Base-by-base conservation (phyloP, 2,888 invertebrate species). In the Drepanosiphum platanoidis region DNA sequence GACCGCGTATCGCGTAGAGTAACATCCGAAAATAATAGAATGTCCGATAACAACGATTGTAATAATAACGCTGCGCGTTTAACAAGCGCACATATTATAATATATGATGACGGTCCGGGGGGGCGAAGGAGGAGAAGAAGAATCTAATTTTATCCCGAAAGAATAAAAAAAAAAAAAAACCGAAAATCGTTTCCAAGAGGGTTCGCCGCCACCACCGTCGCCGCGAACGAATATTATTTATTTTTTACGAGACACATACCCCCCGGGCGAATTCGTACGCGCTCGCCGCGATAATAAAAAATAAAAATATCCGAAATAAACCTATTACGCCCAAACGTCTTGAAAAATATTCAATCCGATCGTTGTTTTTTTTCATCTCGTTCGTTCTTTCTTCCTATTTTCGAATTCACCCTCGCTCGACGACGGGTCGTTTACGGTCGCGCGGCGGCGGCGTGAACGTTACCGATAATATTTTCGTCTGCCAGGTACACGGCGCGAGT, bases 171-270 rank as follows among this genome's bases (percentile, higher is more conserved):
- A 11, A 36, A 66, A 66, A 22, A 22, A 22, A 42, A 42, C 42
- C 39, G 39, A 64, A n/a, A 79, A 79, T 61, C 64, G 78, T 66
- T 39, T 77, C n/a, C 5, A 30, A 30, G 32, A 79, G 66, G 64
- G 64, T 78, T 64, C 27, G 52, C 22, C 8, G 30, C 42, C 42
- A 8, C 4, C 27, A 46, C 42, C 42, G 52, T 52, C 8, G 30
- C 42, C 42, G 15, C 4, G 32, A 46, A 66, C 42, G 42, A 46
- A 79, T 66, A 66, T 32, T 42, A 32, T 79, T 79, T 66, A 42
- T 79, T n/a, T 32, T 79, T 79, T 15, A n/a, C 15, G 66, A n/a
- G 46, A 66, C 66, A n/a, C 52, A 4, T 34, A 22, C 5, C 32
- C 32, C 30, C n/a, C 64, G 32, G 78, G 32, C 42, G 11, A 32